These are phyloP conservation scores for Colistium nudipinnis DNA, from an alignment of 2,113 vertebrate genomes.

Conservation along the genomic window DNA sequence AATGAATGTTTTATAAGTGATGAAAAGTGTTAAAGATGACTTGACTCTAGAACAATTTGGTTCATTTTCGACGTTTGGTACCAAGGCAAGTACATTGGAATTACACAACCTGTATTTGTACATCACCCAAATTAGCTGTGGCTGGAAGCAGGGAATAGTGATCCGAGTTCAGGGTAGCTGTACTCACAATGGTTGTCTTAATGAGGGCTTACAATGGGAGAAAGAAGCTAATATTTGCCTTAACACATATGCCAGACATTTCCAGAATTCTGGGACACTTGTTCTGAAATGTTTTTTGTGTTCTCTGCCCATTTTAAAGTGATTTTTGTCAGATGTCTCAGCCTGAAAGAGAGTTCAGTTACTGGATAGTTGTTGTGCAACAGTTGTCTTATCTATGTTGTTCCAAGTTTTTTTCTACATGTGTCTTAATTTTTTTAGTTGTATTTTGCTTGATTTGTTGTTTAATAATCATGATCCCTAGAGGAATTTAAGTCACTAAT, in stretches of 20 bases:
- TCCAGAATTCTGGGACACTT: conserved; percentile 25
- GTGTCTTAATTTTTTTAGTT: conserved; percentile 36
- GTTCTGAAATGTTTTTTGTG: conserved; percentile 31
- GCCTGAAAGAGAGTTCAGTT: conserved; percentile 58
- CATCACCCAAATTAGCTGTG: conserved; percentile 20
- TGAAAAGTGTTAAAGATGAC: conserved; percentile 66
- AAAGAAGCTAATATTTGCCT: conserved; percentile 61
- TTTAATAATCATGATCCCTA: conserved; percentile 50
- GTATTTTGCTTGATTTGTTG: conserved; percentile 27
- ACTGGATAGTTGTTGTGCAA: conserved; percentile 45
- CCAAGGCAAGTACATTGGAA: conserved; percentile 12
- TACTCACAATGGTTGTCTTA: conserved; percentile 55
- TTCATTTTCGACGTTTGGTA: conserved; percentile 13
- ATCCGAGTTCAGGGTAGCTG: conserved; percentile 39
- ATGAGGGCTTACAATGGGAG: conserved; percentile 42
- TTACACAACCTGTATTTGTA: conserved; percentile 26
- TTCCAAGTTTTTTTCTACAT: conserved; percentile 17
- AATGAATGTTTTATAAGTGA: conserved; percentile 37
- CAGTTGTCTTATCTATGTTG: conserved; percentile 30
- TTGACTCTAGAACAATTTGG: conserved; percentile 53
- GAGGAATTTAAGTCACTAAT: conserved; percentile 11
- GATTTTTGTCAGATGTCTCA: conserved; percentile 31
- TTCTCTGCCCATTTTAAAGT: conserved; percentile 39
- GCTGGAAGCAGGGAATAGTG: conserved; percentile 36
- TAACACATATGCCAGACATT: conserved; percentile 60